Conservation (phyloP, 1,140 invertebrate species). For the Camponotus floridanus region DNA sequence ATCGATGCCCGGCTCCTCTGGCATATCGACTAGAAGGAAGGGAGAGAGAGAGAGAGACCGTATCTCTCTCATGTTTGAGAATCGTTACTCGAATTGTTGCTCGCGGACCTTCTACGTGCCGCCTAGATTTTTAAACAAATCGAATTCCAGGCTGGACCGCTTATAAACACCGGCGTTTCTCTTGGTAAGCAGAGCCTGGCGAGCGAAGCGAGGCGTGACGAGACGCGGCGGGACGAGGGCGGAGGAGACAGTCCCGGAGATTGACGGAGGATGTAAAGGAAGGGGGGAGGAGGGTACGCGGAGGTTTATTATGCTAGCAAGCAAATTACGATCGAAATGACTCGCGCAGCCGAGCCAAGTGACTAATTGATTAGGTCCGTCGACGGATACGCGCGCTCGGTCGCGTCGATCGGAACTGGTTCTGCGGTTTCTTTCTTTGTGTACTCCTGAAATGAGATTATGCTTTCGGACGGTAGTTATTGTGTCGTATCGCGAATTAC, state of each 20-base stretch:
- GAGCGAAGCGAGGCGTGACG: slow-evolving; percentile 2
- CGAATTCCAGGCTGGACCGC: slow-evolving; percentile 79
- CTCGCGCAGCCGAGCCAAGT: slow-evolving; percentile 72
- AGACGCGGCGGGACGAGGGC: background rate
- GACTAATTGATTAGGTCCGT: slow-evolving; percentile 78
- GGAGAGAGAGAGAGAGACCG: slow-evolving; percentile 78
- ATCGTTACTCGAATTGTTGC: slow-evolving; percentile 79
- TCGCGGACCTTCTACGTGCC: slow-evolving; percentile 68
- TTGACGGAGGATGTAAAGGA: slow-evolving; percentile 39
- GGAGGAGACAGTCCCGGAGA: slow-evolving; percentile 26
- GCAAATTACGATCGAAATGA: slow-evolving; percentile 80
- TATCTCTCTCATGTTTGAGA: slow-evolving; percentile 54
- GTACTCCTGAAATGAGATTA: slow-evolving; percentile 67
- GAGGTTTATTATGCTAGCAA: slow-evolving; percentile 79
- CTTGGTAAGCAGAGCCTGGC: slow-evolving; percentile 31
- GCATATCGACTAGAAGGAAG: slow-evolving; percentile 70
- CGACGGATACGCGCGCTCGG: slow-evolving; percentile 32
- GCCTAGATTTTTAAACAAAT: slow-evolving; percentile 82
- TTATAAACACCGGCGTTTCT: slow-evolving; percentile 78
- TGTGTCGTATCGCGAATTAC: slow-evolving; percentile 61
- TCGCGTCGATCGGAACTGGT: slow-evolving; percentile 58
- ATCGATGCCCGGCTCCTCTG: slow-evolving; percentile 45
- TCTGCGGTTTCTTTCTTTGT: slow-evolving; percentile 52
- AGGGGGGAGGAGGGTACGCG: slow-evolving; percentile 18
- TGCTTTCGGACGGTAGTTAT: slow-evolving; percentile 60